Evolutionary conservation across 2,888 invertebrate genomes (phyloP), one percentile per base, ranked within the genome.

Genomic region (Polydrusus cervinus): DNA sequence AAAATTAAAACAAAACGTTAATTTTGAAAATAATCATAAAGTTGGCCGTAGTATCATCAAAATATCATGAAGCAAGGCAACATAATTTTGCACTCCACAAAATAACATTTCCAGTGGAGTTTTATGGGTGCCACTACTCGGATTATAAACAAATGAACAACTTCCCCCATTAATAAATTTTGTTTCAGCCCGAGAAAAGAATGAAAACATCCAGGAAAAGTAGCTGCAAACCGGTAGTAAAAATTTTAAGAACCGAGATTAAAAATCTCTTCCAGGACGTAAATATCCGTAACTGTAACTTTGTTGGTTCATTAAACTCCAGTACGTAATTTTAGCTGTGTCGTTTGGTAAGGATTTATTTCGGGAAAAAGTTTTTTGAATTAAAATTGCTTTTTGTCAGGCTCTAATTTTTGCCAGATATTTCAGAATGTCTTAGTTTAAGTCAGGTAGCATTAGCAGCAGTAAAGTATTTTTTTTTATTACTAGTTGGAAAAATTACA

Each of bases 251-350:
- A 34, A 45, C 49, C 67, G 30, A 72, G 60, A 67, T 67, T 72
- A 60, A 72, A 72, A 72, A 53, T 61, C 67, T 67, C 18, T 60
- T 67, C 67, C 43, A 45, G 66, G 53, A 68, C 55, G 68, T 74
- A 74, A 73, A 73, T 67, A 67, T 73, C 47, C 66, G 40, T 34
- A 53, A 45, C 68, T 49, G 55, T 40, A 74, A 62, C 68, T 68
- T 67, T 40, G 68, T 68, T 68, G 74, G 61, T 67, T 68, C 74
- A 74, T 74, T 74, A 68, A 68, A 74, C 57, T 64, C 53, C 43
- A 67, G 61, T 61, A 70, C 61, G 69, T 61, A 70, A 70, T 61
- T 70, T 70, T 38, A 38, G 25, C 61, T 13, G 71, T 64, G 64
- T 71, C 71, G 64, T 71, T 71, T 70, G 61, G 69, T 34, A 16